These are phyloP conservation scores for Mirza zaza DNA, from an alignment of 2,113 vertebrate species.

Conservation along the genomic window DNA sequence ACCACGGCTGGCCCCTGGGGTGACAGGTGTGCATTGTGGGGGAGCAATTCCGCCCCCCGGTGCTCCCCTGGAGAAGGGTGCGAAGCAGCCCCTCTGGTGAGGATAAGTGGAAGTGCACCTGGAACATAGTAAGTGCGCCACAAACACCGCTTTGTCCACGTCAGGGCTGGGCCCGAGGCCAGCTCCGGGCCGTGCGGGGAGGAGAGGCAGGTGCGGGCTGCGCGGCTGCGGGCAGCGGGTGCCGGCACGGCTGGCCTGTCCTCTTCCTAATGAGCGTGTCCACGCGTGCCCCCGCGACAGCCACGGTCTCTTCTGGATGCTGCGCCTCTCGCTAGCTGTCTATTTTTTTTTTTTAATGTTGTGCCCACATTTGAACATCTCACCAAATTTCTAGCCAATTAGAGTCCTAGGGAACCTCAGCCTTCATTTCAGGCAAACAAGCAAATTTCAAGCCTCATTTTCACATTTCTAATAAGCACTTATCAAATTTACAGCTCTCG, in stretches of 20 bases:
- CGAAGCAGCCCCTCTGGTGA: too few relatives aligned
- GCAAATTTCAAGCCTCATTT: constrained; percentile 37
- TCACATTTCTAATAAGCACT: constrained; percentile 49
- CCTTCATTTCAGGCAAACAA: constrained; percentile 43
- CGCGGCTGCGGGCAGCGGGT: too few relatives aligned
- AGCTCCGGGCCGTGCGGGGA: not conserved
- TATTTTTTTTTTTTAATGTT: not conserved
- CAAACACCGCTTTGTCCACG: too few relatives aligned
- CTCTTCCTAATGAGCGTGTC: not conserved
- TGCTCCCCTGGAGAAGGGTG: not conserved
- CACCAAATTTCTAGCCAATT: not conserved
- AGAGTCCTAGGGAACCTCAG: constrained; percentile 12
- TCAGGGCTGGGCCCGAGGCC: not conserved
- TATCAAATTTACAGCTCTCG: not conserved
- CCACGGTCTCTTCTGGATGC: fast-evolving
- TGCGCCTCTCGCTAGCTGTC: not conserved
- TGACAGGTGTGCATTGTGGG: too few relatives aligned
- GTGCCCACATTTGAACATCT: not conserved
- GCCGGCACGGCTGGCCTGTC: fast-evolving
- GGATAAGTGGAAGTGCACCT: not conserved
- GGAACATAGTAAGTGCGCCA: not conserved
- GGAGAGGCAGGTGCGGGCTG: not conserved
- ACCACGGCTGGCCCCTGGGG: fast-evolving
- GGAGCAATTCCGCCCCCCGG: too few relatives aligned
- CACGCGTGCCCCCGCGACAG: fast-evolving